A percentile compares a stretch with the other conserved stretches of the same genome.
phyloP scores from a whole-genome alignment of 1,140 invertebrate genomes.

The Drosophila biarmipes region DNA sequence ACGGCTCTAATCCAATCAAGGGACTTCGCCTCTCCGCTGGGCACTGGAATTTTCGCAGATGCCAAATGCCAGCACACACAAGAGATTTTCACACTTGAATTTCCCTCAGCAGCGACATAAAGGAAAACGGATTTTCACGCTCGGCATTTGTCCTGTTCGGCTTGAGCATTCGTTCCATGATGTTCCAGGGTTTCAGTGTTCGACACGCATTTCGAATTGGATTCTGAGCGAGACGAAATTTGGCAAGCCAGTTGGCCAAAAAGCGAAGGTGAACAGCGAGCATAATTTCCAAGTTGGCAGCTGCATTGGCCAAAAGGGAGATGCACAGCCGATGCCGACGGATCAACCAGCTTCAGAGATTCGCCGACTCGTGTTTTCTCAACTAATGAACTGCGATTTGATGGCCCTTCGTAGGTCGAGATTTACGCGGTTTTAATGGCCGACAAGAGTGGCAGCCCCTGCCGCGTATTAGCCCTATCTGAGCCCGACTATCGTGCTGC shows the following conservation, averaged over 20 bases:
- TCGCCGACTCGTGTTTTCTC: slow-evolving; percentile 49
- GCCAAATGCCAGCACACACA: slow-evolving; percentile 61
- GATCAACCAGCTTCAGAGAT: slow-evolving; percentile 31
- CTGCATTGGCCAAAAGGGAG: slow-evolving; percentile 42
- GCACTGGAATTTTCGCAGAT: slow-evolving; percentile 60
- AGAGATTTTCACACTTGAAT: slow-evolving; percentile 74
- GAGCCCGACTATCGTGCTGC: slow-evolving; percentile 43
- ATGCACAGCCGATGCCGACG: slow-evolving; percentile 11
- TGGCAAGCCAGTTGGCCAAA: slow-evolving; percentile 62
- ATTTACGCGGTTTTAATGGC: slow-evolving; percentile 72
- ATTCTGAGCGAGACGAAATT: slow-evolving; percentile 64
- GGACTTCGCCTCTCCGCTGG: slow-evolving; percentile 25
- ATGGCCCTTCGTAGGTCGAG: slow-evolving; percentile 48
- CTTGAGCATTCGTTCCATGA: slow-evolving; percentile 53
- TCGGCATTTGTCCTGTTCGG: slow-evolving; percentile 55
- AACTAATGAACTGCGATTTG: slow-evolving; percentile 74
- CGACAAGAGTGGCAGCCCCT: slow-evolving; percentile 13
- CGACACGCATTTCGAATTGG: slow-evolving; percentile 79
- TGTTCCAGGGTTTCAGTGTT: slow-evolving; percentile 43
- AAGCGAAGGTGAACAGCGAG: slow-evolving; percentile 55
- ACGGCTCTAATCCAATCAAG: slow-evolving; percentile 44
- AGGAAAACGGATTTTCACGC: slow-evolving; percentile 69
- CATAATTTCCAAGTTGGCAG: slow-evolving; percentile 68
- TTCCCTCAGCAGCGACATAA: slow-evolving; percentile 25
- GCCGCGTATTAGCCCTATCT: slow-evolving; percentile 54